Evolutionary conservation across 2,888 invertebrate genomes (phyloP), one percentile per base, ranked within the genome.

Genomic region (Cheilosia pagana): DNA sequence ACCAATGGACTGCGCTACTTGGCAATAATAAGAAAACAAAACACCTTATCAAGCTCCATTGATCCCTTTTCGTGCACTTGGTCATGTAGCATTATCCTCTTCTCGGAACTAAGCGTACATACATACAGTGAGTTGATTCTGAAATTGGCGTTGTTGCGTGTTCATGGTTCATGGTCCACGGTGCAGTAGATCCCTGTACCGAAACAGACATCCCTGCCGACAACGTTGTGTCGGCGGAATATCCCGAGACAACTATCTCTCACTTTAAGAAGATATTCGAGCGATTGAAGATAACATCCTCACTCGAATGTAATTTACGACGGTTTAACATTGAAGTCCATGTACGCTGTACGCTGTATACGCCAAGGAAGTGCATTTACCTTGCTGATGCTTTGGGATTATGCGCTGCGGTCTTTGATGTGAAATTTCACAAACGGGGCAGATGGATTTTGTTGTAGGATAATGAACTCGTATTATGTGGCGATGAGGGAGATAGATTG

Each of bases 211-310:
- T 60, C 62, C 62, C 59, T 74, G 78, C 67, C 72, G 78, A 78
- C 78, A 68, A 41, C 48, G 72, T 53, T 77, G 68, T 70, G 57
- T 79, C 72, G 55, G 48, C 67, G 48, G 41, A n/a, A 71, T 70
- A 77, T 60, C 52, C 71, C 39, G 45, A 60, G 76, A 67, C 63
- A 60, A 78, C 50, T 83, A 83, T 83, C 78, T 83, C 83, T 79
- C 79, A 83, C 79, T 79, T 79, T 79, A 74, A 70, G 79, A 62
- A 62, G 81, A 85, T 85, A 85, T 75, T 45, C 55, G 48, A 21
- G 41, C 79, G 85, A 85, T 85, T 85, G 81, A 71, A 85, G 85
- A 81, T 81, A 81, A 71, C 85, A 85, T 85, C 85, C 85, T 71
- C 81, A 71, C 70, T 85, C 81, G 76, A 85, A 81, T 76, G 75